These are phyloP conservation scores for Crocidura indochinensis DNA, from an alignment of 2,797 vertebrate species.

Conservation along the genomic window DNA sequence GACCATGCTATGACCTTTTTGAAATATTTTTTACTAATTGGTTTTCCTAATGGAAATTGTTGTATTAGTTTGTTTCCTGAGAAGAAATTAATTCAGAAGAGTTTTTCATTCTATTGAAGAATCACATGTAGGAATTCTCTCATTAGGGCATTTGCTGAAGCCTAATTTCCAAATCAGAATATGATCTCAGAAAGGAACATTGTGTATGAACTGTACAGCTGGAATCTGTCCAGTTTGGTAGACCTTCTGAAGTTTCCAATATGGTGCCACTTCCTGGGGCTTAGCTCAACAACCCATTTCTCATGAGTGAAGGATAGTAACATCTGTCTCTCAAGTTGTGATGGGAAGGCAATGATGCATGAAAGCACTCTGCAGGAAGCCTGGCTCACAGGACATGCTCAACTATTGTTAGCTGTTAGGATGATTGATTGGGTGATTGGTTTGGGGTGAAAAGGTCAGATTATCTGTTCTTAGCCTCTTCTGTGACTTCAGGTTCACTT, in stretches of 20 bases:
- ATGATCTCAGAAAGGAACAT: background rate
- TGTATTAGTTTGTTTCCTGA: constrained; percentile 24
- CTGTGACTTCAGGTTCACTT: background rate
- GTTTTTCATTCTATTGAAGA: background rate
- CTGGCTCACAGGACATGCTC: background rate
- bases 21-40: constrained; percentile 60
- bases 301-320: background rate
- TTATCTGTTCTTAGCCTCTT: background rate
- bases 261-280: background rate
- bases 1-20: background rate
- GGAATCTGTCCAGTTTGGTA: background rate
- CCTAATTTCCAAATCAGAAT: background rate
- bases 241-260: background rate
- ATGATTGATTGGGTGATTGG: background rate
- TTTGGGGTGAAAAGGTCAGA: constrained; percentile 4
- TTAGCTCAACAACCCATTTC: background rate
- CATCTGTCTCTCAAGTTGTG: background rate
- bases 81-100: constrained; percentile 17
- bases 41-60: background rate
- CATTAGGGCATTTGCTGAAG: background rate
- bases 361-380: background rate
- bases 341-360: background rate
- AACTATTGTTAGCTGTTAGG: background rate
- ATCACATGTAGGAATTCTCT: background rate
- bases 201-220: background rate